Base-by-base conservation (phyloP, 2,888 invertebrate genomes). In the Hirtodrosophila alboralis region DNA sequence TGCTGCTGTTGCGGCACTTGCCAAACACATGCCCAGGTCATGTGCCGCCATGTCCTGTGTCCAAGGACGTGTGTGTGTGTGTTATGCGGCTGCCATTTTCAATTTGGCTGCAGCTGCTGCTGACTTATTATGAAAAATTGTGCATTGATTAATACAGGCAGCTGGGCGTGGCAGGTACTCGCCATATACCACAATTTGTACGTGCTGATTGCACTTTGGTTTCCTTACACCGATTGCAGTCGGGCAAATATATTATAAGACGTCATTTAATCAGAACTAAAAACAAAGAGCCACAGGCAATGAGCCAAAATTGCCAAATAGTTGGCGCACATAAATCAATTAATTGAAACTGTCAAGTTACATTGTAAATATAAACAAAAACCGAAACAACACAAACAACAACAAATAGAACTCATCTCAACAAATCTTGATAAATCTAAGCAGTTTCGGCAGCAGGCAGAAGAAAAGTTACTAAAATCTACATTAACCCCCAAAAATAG, bases 81-180 rank as follows among this genome's bases (percentile, higher is more conserved):
- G 33, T 23, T 21, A 27, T 26, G 51, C 33, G 36, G 34, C 38
- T 33, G 53, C 43, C 58, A 53, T 66, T 62, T 84, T 44, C 53
- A 48, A 54, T 75, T 78, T 63, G 33, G 45, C 44, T 57, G 74
- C 68, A 52, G 65, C 71, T 59, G 67, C 56, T 54, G 44, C 47
- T 86, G 77, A 81, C 79, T 85, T 74, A 60, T 76, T 81, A 85
- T 80, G 84, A 83, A 63, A 85, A 75, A 83, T 84, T 62, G 80
- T 75, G 76, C 77, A 72, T 63, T 70, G 75, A 63, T 70, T 75
- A 63, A 69, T 69, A 10, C 49, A 41, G n/a, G 45, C 67, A 38
- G 8, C 16, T 23, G 34, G 38, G 71, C 53, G 37, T 47, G 47
- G 38, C 73, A 66, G 38, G 51, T 26, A 65, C 44, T 36, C 31